These are phyloP conservation scores for Aphelinus atriplicis DNA, from an alignment of 1,140 invertebrate species.

Conservation along the genomic window DNA sequence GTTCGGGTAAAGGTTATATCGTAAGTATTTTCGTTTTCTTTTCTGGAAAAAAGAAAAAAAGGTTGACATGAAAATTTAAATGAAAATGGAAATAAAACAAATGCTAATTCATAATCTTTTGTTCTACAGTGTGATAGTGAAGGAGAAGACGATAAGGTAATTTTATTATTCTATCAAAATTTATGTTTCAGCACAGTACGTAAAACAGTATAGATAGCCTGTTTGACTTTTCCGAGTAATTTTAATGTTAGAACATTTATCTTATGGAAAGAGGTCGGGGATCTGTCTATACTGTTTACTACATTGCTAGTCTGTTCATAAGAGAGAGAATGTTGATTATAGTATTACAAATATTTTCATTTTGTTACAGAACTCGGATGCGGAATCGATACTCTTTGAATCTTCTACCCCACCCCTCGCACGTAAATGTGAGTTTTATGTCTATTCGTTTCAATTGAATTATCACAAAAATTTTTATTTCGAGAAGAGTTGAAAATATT, in stretches of 20 bases:
- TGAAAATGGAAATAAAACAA: slow-evolving; percentile 12
- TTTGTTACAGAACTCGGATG: slow-evolving; percentile 74
- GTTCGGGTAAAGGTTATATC: slow-evolving; percentile 89
- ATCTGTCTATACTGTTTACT: too few relatives aligned
- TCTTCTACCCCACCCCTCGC: slow-evolving; percentile 71
- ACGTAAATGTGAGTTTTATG: slow-evolving; percentile 67
- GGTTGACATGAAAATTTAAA: background rate
- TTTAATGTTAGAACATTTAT: too few relatives aligned
- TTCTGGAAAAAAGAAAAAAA: slow-evolving; percentile 33
- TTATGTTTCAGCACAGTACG: slow-evolving; percentile 1
- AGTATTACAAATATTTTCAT: slow-evolving; percentile 9
- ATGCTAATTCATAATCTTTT: slow-evolving; percentile 60
- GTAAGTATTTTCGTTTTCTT: slow-evolving; percentile 72
- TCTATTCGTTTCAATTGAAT: slow-evolving; percentile 48
- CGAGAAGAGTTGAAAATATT: too few relatives aligned
- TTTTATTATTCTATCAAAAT: slow-evolving; percentile 1
- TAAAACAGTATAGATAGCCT: too few relatives aligned
- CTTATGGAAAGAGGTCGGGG: too few relatives aligned
- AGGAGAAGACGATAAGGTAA: slow-evolving; percentile 87
- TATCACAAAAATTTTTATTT: too few relatives aligned
- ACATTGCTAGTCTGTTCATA: too few relatives aligned
- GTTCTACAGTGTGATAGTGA: slow-evolving; percentile 85
- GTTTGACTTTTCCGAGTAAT: too few relatives aligned
- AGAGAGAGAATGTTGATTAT: too few relatives aligned
- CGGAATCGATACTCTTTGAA: slow-evolving; percentile 79